These are phyloP conservation scores for Stichodactyla mertensii DNA, from an alignment of 64 coral and sea anemone genomes.

Conservation along the genomic window DNA sequence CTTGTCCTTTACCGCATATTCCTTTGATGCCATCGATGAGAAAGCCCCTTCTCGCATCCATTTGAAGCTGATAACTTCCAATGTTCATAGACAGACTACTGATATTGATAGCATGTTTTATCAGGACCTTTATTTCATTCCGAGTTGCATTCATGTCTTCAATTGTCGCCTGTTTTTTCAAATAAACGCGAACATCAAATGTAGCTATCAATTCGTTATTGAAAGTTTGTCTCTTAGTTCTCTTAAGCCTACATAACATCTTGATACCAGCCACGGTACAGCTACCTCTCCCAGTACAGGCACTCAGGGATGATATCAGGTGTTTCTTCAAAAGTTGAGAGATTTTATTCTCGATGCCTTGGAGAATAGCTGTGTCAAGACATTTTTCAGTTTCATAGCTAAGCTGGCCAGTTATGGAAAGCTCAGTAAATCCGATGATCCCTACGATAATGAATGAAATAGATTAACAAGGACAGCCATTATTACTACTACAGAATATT, in stretches of 20 bases:
- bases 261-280: neutral
- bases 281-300: neutral
- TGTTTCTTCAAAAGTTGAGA: neutral
- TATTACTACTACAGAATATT: too few species aligned
- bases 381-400: neutral
- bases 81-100: conserved; percentile 11
- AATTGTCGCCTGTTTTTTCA: neutral
- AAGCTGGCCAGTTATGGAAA: neutral
- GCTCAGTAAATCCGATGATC: neutral
- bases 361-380: neutral
- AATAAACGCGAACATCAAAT: conserved; percentile 5
- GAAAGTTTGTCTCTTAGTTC: neutral
- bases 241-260: neutral
- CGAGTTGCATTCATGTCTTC: conserved; percentile 7
- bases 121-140: neutral
- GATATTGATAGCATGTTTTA: neutral
- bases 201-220: neutral
- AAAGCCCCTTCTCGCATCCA: neutral
- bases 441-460: neutral
- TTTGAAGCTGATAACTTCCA: neutral
- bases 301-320: neutral
- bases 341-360: conserved; percentile 2
- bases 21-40: neutral
- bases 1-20: conserved; percentile 15
- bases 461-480: too few species aligned